Evolutionary conservation across 2,888 invertebrate genomes (phyloP), one percentile per base, ranked within the genome.

Genomic region (Philonicus albiceps): DNA sequence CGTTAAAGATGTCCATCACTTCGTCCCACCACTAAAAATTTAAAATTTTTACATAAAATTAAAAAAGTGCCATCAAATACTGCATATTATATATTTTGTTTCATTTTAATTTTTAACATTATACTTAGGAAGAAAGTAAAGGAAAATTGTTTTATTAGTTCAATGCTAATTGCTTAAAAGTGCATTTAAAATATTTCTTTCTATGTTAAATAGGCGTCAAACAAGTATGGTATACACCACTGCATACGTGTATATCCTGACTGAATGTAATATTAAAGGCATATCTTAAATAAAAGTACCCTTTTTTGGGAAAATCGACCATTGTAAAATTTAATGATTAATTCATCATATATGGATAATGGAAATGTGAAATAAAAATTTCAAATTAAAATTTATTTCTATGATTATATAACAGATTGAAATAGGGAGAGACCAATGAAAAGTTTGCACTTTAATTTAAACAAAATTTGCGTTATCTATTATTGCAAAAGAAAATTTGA

Each of bases 1-100:
- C 97, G 93, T 97, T 97, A 95, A 97, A 97, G 94, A 97, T 97
- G 94, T 97, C 97, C 96, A 97, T 96, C 94, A 97, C 96, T 95
- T 97, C 97, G 96, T 97, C 97, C 97, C 97, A 97, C 97, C 97
- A 97, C 97, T 97, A 96, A 95, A 97, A 92, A 94, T 94, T 93
- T 93, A 93, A 93, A 91, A 16, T 72, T 64, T 55, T 53, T 74
- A 19, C 37, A 34, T 74, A 37, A 74, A 37, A 64, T 64, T 64
- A 64, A 55, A 55, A 64, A 7, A 64, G 64, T 64, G 64, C 3
- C 11, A 11, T 11, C 31, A 43, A 64, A 64, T 19, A 64, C 19
- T 64, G 64, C 6, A 8, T 11, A 8, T 27, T 64, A 19, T 64
- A 55, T 55, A 19, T 64, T n/a, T 19, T 22, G 19, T 1, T 64